Base-by-base conservation (phyloP, 2,113 vertebrate genomes). In the Hyperopisus bebe region DNA sequence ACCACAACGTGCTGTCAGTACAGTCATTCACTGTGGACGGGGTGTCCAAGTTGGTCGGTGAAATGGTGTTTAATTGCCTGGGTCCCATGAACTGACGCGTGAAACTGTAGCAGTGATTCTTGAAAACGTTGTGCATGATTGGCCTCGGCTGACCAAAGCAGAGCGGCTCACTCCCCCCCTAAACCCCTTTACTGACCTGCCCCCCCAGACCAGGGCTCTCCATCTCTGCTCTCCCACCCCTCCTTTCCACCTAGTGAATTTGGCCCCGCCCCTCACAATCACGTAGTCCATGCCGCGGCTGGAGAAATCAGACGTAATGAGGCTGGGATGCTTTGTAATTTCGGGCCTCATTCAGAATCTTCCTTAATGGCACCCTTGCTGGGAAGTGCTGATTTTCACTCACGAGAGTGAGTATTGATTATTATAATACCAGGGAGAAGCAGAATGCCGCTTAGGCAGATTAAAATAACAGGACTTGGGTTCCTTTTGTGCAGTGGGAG, bases 81-180 rank as follows among this genome's bases (percentile, higher is more conserved):
- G 27, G 62, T 47, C 8, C 47, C n/a, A 9, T 47, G 4, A n/a
- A 47, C 42, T 58, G 50, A 35, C 15, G 6, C 42, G 1, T 85
- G 82, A 85, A 85, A 53, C 24, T 13, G n/a, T 11, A 55, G 13
- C 46, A 24, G 66, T 15, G 15, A 82, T n/a, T 35, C 66, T 31
- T 21, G 66, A 92, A 77, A 90, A 92, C 92, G 91, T 94, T 93
- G 94, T 91, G 94, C 94, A 95, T n/a, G n/a, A n/a, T 97, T 96
- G 95, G 95, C 94, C 94, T 94, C 92, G 92, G 92, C 94, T 94
- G 89, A 92, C 92, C 89, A 92, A 94, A 95, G 91, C 96, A 94
- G 93, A 94, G 94, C 94, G 94, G 92, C 93, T 93, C 91, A 94
- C 91, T 89, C 92, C 96, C 90, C 90, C 82, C 90, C 90, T 66